phyloP scores from a whole-genome alignment of 2,888 invertebrate genomes.

The Onthophagus sagittarius region DNA sequence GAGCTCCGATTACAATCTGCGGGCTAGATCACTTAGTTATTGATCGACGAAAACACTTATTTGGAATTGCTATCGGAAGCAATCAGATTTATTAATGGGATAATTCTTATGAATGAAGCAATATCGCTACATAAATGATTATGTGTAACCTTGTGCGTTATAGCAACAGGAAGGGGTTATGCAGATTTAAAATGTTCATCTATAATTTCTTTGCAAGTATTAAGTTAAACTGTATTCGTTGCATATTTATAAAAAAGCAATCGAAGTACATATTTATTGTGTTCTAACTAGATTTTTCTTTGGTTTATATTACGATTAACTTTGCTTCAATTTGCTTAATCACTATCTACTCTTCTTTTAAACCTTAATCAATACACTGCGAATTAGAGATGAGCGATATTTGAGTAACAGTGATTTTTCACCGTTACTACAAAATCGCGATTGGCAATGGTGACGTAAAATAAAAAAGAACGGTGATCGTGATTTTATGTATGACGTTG shows the following conservation, averaged over 20 bases:
- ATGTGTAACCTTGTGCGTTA: not conserved
- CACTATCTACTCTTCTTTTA: no score
- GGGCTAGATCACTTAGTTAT: not conserved
- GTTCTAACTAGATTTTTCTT: no score
- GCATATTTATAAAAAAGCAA: not conserved
- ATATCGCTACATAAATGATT: not conserved
- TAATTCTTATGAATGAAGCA: not conserved
- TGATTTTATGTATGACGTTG: no score
- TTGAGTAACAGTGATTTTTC: no score
- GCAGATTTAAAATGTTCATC: not conserved
- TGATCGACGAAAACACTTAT: not conserved
- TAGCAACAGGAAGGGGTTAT: not conserved
- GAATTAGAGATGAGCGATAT: no score
- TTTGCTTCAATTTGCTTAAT: no score
- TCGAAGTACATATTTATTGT: no score
- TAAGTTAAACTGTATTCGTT: not conserved
- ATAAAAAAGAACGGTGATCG: no score
- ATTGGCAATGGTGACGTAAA: no score
- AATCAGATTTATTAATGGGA: not conserved
- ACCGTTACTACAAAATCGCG: no score
- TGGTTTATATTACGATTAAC: no score
- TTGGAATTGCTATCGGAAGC: not conserved
- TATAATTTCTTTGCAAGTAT: not conserved
- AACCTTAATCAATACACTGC: no score
- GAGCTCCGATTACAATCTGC: not conserved